These are phyloP conservation scores for Ditylenchus weischeri DNA, from an alignment of 2,888 invertebrate genomes.

Conservation along the genomic window DNA sequence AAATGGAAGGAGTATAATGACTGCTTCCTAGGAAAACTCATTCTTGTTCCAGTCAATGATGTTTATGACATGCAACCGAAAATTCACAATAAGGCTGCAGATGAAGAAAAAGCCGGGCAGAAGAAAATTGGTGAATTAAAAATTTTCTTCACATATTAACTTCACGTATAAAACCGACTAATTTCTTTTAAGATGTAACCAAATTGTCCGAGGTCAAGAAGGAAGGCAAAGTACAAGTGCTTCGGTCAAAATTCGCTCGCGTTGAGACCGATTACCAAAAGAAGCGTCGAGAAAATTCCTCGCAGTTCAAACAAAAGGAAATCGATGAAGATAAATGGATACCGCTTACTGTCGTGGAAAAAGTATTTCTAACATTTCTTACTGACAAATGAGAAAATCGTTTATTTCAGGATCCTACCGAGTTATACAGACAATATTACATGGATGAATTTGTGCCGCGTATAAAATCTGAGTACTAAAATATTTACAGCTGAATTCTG, in stretches of 20 bases:
- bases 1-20: too few species aligned
- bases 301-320: conserved; percentile 36
- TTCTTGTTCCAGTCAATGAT: conserved; percentile 20
- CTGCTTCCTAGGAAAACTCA: conserved; percentile 16
- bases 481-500: too few species aligned
- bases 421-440: too few species aligned
- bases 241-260: conserved; percentile 31
- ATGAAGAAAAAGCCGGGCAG: neutral
- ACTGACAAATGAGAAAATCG: too few species aligned
- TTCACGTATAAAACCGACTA: too few species aligned
- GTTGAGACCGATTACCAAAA: conserved; percentile 31
- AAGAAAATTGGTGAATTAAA: conserved; percentile 7
- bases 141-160: neutral
- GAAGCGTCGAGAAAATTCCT: conserved; percentile 37
- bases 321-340: conserved; percentile 37
- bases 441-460: too few species aligned
- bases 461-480: too few species aligned
- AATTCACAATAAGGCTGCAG: neutral
- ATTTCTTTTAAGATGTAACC: neutral
- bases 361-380: neutral
- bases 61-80: conserved; percentile 23
- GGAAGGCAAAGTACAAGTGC: neutral
- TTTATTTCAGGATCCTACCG: too few species aligned
- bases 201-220: conserved; percentile 4
- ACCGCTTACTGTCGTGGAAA: conserved; percentile 22